A percentile compares a stretch with the other conserved stretches of the same genome.
Evolutionary conservation across 2,113 vertebrate genomes (phyloP).

Genomic region (Sprattus sprattus): DNA sequence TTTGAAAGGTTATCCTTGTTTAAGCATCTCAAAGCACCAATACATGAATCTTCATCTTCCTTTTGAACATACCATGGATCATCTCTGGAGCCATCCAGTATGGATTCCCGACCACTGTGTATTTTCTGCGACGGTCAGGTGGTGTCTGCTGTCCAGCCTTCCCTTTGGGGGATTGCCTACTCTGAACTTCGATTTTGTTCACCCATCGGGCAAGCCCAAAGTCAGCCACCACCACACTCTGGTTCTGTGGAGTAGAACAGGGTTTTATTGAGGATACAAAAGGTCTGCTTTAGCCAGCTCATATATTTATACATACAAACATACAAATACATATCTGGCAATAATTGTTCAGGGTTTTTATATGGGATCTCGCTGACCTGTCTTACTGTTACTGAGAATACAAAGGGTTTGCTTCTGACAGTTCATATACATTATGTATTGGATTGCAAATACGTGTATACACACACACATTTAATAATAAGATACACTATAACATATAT

Average conservation of each 20-base stretch:
- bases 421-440: not conserved
- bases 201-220: constrained; percentile 90
- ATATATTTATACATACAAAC: too few species aligned
- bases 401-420: too few species aligned
- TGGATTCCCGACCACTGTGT: constrained; percentile 95
- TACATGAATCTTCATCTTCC: not conserved
- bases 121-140: constrained; percentile 85
- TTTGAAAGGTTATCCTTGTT: not conserved
- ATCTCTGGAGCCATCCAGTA: constrained; percentile 99
- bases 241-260: constrained; percentile 57
- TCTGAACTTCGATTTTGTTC: constrained; percentile 78
- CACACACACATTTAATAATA: too few species aligned
- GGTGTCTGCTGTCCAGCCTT: constrained; percentile 74
- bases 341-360: too few species aligned
- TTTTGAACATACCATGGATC: constrained; percentile 82
- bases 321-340: too few species aligned
- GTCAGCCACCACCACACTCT: constrained; percentile 89
- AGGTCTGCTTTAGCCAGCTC: not conserved
- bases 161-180: constrained; percentile 52
- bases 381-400: not conserved
- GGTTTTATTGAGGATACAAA: not conserved
- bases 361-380: not conserved
- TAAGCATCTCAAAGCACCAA: not conserved
- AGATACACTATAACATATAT: too few species aligned
- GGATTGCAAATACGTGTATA: too few species aligned